phyloP scores from a whole-genome alignment of 2,797 vertebrate genomes.

The Anguilla megastoma region DNA sequence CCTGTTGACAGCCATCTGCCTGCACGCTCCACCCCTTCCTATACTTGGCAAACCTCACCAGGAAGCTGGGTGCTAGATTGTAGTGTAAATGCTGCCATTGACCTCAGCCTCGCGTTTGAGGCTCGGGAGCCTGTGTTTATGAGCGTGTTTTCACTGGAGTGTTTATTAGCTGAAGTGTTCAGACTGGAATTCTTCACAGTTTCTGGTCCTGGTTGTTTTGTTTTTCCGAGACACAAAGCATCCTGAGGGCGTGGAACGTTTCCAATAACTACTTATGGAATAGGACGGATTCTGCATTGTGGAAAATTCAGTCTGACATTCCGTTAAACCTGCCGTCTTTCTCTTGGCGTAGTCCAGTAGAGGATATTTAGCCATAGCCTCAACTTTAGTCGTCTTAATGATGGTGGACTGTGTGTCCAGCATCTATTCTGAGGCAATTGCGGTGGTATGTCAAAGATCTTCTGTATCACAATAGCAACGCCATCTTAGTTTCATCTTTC shows the following conservation, averaged over 20 bases:
- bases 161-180: conserved; percentile 1
- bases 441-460: neutral
- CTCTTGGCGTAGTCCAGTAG: neutral
- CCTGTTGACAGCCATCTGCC: neutral
- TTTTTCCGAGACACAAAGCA: neutral
- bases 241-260: neutral
- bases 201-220: neutral
- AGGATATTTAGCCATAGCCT: neutral
- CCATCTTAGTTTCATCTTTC: neutral
- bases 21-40: neutral
- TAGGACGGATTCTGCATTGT: neutral
- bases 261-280: neutral
- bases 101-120: neutral
- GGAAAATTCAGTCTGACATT: neutral
- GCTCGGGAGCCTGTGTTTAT: conserved; percentile 10
- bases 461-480: neutral
- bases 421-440: neutral
- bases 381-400: neutral
- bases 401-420: neutral
- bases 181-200: neutral
- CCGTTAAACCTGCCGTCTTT: neutral
- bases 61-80: neutral
- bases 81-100: neutral
- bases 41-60: neutral
- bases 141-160: conserved; percentile 9